A percentile compares a stretch with the other conserved stretches of the same genome.
Conservation (phyloP, 2,113 vertebrate species). For the Pedionomus torquatus region DNA sequence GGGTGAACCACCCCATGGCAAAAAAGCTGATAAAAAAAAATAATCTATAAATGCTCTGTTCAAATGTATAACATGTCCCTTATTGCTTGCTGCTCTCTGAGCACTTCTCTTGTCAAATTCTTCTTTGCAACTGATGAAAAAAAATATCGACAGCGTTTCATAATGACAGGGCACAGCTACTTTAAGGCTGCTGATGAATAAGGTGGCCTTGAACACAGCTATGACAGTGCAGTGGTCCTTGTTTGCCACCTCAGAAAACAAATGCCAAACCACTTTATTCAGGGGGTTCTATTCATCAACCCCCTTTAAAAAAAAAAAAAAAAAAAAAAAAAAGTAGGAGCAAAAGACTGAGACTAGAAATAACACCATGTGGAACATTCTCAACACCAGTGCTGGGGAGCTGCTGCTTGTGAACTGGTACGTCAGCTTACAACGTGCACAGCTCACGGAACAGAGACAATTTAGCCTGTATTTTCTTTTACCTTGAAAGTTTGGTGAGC, state of each 20-base stretch:
- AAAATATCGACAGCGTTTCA: slow-evolving; percentile 10
- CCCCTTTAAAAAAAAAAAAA: background rate
- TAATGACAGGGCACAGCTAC: slow-evolving; percentile 36
- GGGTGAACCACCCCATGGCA: background rate
- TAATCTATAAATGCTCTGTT: background rate
- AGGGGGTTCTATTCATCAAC: slow-evolving; percentile 69
- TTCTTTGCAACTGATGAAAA: slow-evolving; percentile 18
- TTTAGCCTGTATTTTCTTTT: background rate
- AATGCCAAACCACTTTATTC: slow-evolving; percentile 61
- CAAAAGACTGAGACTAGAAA: background rate
- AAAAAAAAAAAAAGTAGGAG: background rate
- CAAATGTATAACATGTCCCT: background rate
- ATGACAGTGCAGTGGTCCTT: background rate
- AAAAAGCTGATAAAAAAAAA: background rate
- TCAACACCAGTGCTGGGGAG: background rate
- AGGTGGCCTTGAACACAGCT: slow-evolving; percentile 49
- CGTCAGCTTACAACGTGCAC: background rate
- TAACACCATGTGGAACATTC: background rate
- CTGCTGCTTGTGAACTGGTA: background rate
- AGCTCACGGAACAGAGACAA: background rate
- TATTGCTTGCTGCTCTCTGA: background rate
- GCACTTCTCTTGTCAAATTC: slow-evolving; percentile 10
- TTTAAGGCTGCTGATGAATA: slow-evolving; percentile 50
- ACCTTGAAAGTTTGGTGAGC: background rate
- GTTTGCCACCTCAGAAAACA: slow-evolving; percentile 53